Evolutionary conservation across 2,888 invertebrate genomes (phyloP).

Genomic region (Zaprionus obscuricornis): DNA sequence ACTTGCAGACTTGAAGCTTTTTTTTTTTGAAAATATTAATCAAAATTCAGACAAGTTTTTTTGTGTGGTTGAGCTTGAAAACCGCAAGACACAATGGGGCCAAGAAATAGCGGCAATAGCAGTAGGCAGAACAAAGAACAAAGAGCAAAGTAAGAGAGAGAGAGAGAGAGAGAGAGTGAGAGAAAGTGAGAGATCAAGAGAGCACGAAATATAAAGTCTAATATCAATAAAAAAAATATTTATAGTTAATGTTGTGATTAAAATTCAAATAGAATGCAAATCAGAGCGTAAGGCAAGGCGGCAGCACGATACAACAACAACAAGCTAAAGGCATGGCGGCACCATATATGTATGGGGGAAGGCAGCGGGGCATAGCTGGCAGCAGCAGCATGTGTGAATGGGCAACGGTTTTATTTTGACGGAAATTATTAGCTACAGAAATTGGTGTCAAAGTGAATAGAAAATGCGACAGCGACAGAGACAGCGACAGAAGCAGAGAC

Average conservation of each 20-base stretch:
- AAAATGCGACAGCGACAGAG: constrained; percentile 61
- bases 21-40: no score
- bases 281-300: constrained; percentile 54
- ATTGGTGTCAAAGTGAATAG: constrained; percentile 70
- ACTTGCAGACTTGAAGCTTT: no score
- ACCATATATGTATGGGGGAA: background rate
- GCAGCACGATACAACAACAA: constrained; percentile 5
- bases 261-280: constrained; percentile 77
- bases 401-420: constrained; percentile 24
- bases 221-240: constrained; percentile 63
- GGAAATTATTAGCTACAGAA: constrained; percentile 75
- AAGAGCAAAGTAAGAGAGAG: constrained; percentile 10
- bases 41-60: no score
- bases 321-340: no score
- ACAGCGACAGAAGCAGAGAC: no score
- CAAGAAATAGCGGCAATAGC: constrained; percentile 47
- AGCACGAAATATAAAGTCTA: background rate
- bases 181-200: background rate
- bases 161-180: background rate
- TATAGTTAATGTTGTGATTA: constrained; percentile 70
- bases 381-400: background rate
- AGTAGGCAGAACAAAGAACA: constrained; percentile 19
- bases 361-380: background rate
- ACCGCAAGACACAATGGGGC: constrained; percentile 36
- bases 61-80: constrained; percentile 34